Percentiles rank a stretch among this genome's conserved stretches.
Evolutionary conservation across 2,113 vertebrate genomes (phyloP).

Genomic region (Ploceus nigricollis): DNA sequence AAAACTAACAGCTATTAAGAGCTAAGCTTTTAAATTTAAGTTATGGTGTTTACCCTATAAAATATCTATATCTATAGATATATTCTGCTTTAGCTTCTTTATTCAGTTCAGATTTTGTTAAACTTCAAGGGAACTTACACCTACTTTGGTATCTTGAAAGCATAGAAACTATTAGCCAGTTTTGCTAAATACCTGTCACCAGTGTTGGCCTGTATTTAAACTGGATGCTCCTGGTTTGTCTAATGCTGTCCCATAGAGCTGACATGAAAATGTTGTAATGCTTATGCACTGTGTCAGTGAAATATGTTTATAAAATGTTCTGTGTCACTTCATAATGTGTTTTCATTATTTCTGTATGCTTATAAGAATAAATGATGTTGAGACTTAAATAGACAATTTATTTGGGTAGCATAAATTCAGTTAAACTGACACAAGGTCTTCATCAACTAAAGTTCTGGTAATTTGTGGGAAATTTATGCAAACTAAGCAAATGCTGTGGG

Average conservation of each 20-base stretch:
- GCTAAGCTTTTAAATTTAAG: not conserved
- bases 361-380: not conserved
- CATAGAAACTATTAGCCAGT: not conserved
- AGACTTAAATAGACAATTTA: not conserved
- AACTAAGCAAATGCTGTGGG: not conserved
- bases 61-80: not conserved
- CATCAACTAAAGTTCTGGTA: not conserved
- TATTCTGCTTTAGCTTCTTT: not conserved
- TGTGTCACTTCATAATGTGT: not conserved
- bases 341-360: not conserved
- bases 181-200: not conserved
- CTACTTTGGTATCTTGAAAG: not conserved
- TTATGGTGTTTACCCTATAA: not conserved
- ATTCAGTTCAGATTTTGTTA: not conserved
- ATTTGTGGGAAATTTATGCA: not conserved
- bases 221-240: not conserved
- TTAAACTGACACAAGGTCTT: not conserved
- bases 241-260: not conserved
- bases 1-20: not conserved
- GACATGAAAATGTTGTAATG: not conserved
- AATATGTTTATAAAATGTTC: not conserved
- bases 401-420: not conserved
- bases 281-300: not conserved
- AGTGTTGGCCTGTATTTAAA: not conserved
- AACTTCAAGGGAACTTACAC: not conserved